Conservation (phyloP, 30 jellyfish, hydroid and myxozoan genomes). For the Clytia hemisphaerica region DNA sequence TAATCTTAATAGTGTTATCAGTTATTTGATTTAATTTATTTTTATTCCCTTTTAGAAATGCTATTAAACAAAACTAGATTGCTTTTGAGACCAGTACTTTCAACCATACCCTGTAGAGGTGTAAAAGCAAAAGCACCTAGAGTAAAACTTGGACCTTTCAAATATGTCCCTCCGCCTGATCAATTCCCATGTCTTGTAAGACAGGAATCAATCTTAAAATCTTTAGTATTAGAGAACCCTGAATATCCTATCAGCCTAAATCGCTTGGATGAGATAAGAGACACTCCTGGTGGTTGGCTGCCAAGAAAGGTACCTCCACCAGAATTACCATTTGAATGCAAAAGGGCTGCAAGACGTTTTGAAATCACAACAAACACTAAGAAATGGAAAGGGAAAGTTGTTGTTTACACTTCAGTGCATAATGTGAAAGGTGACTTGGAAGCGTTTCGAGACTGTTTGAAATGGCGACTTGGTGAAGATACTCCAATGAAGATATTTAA, state of each 20-base stretch:
- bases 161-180: constrained; percentile 6
- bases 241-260: constrained; percentile 8
- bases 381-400: neutral
- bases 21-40: too few species aligned
- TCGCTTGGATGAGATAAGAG: constrained; percentile 34
- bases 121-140: too few species aligned
- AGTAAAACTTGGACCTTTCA: neutral
- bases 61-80: too few species aligned
- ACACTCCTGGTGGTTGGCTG: constrained; percentile 27
- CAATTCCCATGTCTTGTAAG: constrained; percentile 9
- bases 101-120: too few species aligned
- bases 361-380: neutral
- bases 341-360: constrained; percentile 10
- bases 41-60: too few species aligned
- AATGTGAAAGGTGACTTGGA: constrained; percentile 18
- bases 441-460: constrained; percentile 11
- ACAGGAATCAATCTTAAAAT: constrained; percentile 28
- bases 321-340: constrained; percentile 6
- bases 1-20: too few species aligned
- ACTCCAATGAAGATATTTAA: neutral
- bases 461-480: constrained; percentile 29
- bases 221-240: constrained; percentile 14
- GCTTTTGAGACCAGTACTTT: too few species aligned
- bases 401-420: neutral
- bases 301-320: constrained; percentile 40